Percentiles rank a stretch among this genome's conserved stretches.
phyloP scores from a whole-genome alignment of 2,888 invertebrate species.

The Dasysyrphus albostriatus region DNA sequence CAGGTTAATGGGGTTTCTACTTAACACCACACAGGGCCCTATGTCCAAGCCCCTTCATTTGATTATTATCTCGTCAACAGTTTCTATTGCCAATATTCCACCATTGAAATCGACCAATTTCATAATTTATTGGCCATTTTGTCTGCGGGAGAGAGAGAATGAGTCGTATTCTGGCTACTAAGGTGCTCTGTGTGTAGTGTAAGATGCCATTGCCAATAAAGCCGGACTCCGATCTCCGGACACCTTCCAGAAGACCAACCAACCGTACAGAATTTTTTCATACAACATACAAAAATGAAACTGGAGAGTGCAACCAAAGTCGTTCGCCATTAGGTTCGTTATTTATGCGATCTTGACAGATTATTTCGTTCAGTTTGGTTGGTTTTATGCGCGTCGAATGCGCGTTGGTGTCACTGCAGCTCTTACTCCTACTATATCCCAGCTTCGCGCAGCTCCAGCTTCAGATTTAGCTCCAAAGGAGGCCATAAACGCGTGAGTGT shows the following conservation, averaged over 20 bases:
- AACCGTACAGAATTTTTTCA: background rate
- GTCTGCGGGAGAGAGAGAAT: conserved; percentile 36
- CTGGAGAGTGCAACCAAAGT: conserved; percentile 63
- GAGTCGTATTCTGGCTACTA: background rate
- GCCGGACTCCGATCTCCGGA: conserved; percentile 44
- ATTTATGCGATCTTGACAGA: conserved; percentile 76
- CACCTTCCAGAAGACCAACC: conserved; percentile 46
- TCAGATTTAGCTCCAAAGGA: conserved; percentile 77
- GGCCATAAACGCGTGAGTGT: conserved; percentile 68
- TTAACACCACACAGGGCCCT: conserved; percentile 6
- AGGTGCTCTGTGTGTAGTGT: background rate
- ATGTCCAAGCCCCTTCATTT: conserved; percentile 38
- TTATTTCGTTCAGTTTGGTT: conserved; percentile 75
- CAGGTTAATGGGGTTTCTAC: conserved; percentile 60
- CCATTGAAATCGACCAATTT: conserved; percentile 58
- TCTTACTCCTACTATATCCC: conserved; percentile 80
- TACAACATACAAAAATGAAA: background rate
- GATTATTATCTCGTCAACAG: conserved; percentile 74
- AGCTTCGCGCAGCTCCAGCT: conserved; percentile 62
- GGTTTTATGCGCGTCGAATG: conserved; percentile 52
- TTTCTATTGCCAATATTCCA: conserved; percentile 73
- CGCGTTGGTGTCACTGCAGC: conserved; percentile 71
- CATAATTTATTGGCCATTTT: conserved; percentile 71
- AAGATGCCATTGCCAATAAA: background rate
- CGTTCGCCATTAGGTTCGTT: conserved; percentile 74